Evolutionary conservation across 1,140 invertebrate genomes (phyloP).

Genomic region (Ips typographus): DNA sequence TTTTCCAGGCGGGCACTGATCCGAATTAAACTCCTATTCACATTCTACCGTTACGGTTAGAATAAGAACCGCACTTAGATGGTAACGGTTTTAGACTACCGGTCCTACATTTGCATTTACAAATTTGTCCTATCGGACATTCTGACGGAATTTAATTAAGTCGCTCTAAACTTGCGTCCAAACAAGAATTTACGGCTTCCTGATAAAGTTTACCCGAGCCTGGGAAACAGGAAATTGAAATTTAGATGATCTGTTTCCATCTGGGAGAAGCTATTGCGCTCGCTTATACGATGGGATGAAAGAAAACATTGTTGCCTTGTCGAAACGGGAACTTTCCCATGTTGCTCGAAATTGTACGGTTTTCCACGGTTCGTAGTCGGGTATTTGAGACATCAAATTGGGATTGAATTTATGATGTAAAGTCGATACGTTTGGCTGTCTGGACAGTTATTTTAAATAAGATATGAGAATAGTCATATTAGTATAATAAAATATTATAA

Average conservation of each 20-base stretch:
- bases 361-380: no score
- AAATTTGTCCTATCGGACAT: constrained; percentile 17
- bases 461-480: no score
- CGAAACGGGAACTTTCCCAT: not conserved
- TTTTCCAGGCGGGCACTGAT: no score
- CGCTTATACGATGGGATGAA: not conserved
- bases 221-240: constrained; percentile 28
- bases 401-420: no score
- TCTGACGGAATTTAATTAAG: constrained; percentile 28
- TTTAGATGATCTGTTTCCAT: constrained; percentile 21
- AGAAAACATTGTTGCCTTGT: constrained; percentile 7
- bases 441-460: no score
- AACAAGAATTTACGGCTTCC: constrained; percentile 22
- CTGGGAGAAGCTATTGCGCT: not conserved
- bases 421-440: no score
- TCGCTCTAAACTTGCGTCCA: constrained; percentile 14
- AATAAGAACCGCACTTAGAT: no score
- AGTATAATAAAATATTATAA: no score
- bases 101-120: constrained; percentile 17
- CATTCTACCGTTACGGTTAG: no score
- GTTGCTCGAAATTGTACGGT: not conserved
- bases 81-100: no score
- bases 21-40: no score
- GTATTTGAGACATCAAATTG: no score
- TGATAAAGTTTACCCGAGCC: constrained; percentile 13